Evolutionary conservation across 2,797 vertebrate species (phyloP).

Genomic region (Falco concolor): DNA sequence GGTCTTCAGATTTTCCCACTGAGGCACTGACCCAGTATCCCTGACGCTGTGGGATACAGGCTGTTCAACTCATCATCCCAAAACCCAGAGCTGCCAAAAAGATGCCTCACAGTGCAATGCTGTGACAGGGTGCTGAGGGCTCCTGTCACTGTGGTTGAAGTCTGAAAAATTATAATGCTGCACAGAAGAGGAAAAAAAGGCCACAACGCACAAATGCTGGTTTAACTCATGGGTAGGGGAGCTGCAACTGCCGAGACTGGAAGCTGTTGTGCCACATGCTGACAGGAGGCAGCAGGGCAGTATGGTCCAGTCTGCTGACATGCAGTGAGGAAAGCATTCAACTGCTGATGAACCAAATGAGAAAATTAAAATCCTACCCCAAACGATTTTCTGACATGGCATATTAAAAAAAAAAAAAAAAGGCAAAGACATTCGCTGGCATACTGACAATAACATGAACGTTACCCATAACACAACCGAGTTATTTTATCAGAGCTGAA

Average conservation of each 20-base stretch:
- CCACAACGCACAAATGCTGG: background rate
- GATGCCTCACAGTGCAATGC: background rate
- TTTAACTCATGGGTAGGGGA: background rate
- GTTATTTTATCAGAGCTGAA: background rate
- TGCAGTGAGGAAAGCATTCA: rapidly evolving
- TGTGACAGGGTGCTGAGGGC: background rate
- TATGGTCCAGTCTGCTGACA: background rate
- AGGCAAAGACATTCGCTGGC: background rate
- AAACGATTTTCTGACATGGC: background rate
- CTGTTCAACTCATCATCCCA: background rate
- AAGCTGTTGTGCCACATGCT: background rate
- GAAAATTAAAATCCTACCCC: background rate
- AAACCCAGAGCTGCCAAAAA: background rate
- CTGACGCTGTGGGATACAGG: background rate
- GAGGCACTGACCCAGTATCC: background rate
- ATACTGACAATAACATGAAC: background rate
- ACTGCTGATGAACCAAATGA: background rate
- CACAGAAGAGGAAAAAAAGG: background rate
- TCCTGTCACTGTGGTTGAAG: background rate
- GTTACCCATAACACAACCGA: background rate
- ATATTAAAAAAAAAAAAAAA: background rate
- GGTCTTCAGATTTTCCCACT: background rate
- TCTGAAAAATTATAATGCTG: background rate
- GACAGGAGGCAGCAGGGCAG: background rate
- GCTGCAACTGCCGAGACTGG: background rate